Conservation (phyloP, 2,888 invertebrate species). For the Eupithecia pulchellata region DNA sequence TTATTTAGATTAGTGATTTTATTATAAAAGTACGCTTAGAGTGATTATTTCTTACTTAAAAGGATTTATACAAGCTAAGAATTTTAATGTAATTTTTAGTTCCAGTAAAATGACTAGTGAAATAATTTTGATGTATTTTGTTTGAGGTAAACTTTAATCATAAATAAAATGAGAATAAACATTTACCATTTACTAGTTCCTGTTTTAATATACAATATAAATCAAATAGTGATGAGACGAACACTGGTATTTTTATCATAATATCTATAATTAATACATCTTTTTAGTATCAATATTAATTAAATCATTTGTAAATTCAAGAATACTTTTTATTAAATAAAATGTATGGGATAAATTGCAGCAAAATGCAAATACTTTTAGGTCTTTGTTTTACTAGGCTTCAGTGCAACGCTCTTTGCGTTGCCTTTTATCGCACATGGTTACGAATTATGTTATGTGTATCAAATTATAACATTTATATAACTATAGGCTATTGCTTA, state of each 20-base stretch:
- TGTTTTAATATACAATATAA: conserved; percentile 18
- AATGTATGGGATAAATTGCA: conserved; percentile 15
- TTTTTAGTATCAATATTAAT: neutral
- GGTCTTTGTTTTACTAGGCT: neutral
- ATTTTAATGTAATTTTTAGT: neutral
- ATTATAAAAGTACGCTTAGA: conserved; percentile 20
- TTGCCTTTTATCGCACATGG: neutral
- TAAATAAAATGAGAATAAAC: conserved; percentile 7
- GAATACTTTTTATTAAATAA: conserved; percentile 14
- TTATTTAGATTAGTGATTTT: conserved; percentile 16
- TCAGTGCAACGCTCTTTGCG: neutral
- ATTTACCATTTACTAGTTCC: conserved; percentile 16
- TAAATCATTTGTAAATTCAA: neutral
- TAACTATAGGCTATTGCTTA: neutral
- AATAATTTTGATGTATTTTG: neutral
- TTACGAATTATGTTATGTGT: neutral
- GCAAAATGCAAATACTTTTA: neutral
- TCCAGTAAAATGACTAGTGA: neutral
- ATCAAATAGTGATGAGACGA: conserved; percentile 7
- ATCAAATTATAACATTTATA: neutral
- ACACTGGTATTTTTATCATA: neutral
- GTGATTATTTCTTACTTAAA: conserved; percentile 5
- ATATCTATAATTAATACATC: neutral
- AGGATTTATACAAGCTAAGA: neutral
- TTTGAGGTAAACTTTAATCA: conserved; percentile 2